Evolutionary conservation across 2,797 vertebrate genomes (phyloP).

Genomic region (Muscicapa striata): DNA sequence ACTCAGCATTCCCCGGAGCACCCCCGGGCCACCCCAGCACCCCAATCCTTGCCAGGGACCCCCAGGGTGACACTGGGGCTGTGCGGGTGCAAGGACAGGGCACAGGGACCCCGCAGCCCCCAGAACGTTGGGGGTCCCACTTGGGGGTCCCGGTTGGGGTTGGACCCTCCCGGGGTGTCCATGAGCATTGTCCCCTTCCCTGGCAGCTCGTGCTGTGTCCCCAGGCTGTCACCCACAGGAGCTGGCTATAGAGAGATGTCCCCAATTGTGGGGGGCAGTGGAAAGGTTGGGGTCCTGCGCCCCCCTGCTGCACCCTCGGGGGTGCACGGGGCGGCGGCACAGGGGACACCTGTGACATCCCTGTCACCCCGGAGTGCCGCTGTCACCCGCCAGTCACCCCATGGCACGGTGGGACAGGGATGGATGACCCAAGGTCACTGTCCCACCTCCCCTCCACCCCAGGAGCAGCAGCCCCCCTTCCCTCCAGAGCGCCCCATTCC

Average conservation of each 20-base stretch:
- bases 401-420: too few relatives aligned
- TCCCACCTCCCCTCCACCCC: neutral
- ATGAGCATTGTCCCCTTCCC: neutral
- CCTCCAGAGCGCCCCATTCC: too few relatives aligned
- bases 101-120: accelerated
- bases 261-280: neutral
- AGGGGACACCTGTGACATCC: neutral
- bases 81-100: neutral
- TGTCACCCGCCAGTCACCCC: neutral
- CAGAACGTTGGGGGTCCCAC: neutral
- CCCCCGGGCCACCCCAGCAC: neutral
- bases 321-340: neutral
- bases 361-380: neutral
- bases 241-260: neutral
- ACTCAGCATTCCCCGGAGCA: neutral
- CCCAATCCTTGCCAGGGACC: neutral
- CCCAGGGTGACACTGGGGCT: neutral
- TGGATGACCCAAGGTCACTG: neutral
- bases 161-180: neutral
- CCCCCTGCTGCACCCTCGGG: too few relatives aligned
- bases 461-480: neutral
- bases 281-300: neutral
- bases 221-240: too few relatives aligned
- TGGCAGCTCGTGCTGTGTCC: neutral
- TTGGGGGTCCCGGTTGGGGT: accelerated